phyloP scores from a whole-genome alignment of 2,888 invertebrate genomes.

The Sphaerophoria taeniata region DNA sequence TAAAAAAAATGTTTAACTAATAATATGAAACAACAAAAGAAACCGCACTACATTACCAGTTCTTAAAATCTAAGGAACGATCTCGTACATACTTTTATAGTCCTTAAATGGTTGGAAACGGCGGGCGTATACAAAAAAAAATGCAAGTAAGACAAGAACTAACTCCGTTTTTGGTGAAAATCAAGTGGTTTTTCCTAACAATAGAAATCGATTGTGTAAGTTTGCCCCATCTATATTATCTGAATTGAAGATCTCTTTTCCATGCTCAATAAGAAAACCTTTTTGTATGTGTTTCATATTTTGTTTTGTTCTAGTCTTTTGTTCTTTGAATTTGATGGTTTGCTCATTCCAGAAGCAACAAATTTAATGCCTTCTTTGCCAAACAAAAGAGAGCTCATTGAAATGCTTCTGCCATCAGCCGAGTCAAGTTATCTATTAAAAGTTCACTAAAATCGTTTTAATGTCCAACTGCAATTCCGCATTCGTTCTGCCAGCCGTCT shows the following conservation, averaged over 20 bases:
- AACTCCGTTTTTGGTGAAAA: too few relatives aligned
- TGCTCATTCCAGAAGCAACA: constrained; percentile 3
- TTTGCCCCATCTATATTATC: neutral
- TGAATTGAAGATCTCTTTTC: constrained; percentile 8
- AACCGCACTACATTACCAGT: too few relatives aligned
- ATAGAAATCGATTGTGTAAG: too few relatives aligned
- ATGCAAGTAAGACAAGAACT: too few relatives aligned
- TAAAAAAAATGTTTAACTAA: too few relatives aligned
- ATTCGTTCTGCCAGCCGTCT: neutral
- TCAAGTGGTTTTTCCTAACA: too few relatives aligned
- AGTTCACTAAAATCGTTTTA: constrained; percentile 63
- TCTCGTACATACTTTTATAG: too few relatives aligned
- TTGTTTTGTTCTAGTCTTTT: constrained; percentile 33
- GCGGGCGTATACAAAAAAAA: too few relatives aligned
- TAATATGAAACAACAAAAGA: too few relatives aligned
- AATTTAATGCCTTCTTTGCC: neutral
- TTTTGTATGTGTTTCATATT: constrained; percentile 7
- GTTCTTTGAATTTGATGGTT: constrained; percentile 53
- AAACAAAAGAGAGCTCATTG: constrained; percentile 56
- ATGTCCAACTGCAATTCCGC: constrained; percentile 18
- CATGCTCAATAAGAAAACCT: neutral
- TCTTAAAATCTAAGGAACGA: too few relatives aligned
- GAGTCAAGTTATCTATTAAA: constrained; percentile 54
- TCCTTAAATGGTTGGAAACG: too few relatives aligned
- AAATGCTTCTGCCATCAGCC: constrained; percentile 31